phyloP scores from a whole-genome alignment of 2,888 invertebrate genomes.

The Ptilodon capucinus region DNA sequence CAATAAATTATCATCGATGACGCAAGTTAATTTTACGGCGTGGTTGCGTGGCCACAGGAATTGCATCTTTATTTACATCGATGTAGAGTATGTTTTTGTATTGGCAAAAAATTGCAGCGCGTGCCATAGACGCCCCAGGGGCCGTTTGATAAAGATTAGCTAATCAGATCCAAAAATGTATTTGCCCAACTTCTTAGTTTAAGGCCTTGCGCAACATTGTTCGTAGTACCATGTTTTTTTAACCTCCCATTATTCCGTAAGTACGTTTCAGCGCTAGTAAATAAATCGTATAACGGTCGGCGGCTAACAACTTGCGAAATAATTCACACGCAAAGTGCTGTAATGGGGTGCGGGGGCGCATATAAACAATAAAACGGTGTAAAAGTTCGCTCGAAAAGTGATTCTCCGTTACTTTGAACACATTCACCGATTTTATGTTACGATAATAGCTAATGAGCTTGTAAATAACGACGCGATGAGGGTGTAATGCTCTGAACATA shows the following conservation, averaged over 20 bases:
- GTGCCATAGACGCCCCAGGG: no score
- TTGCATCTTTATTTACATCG: no score
- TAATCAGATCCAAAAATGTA: no score
- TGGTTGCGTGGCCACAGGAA: no score
- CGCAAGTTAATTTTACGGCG: no score
- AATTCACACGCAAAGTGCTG: conserved; percentile 69
- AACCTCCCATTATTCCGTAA: conserved; percentile 35
- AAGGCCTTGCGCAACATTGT: no score
- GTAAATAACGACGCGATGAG: not conserved
- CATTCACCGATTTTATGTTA: conserved; percentile 25
- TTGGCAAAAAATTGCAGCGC: no score
- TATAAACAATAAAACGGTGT: conserved; percentile 72
- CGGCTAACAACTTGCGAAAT: conserved; percentile 65
- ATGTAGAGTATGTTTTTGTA: no score
- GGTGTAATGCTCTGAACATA: no score
- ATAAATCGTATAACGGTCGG: conserved; percentile 69
- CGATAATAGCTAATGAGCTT: conserved; percentile 25
- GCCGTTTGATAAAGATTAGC: no score
- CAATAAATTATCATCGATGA: no score
- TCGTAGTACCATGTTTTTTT: conserved; percentile 32
- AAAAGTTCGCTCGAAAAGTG: conserved; percentile 62
- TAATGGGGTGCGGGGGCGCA: conserved; percentile 57
- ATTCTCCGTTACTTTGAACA: conserved; percentile 33
- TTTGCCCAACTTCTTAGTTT: no score
- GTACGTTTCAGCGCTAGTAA: conserved; percentile 37